phyloP scores from a whole-genome alignment of 1,140 invertebrate genomes.

The Araneus ventricosus region DNA sequence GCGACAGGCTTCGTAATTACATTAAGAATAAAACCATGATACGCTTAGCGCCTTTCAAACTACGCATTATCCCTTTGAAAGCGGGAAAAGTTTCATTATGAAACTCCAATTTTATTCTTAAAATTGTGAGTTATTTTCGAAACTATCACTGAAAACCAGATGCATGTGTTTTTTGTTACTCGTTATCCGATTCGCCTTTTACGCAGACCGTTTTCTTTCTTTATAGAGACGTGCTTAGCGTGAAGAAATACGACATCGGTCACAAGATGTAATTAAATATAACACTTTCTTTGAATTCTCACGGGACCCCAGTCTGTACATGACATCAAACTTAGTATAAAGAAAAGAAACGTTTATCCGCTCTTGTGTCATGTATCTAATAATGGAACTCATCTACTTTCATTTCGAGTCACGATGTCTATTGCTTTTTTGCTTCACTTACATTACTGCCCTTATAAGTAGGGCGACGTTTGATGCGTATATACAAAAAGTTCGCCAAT shows the following conservation, averaged over 20 bases:
- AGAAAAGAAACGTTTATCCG: slow-evolving; percentile 54
- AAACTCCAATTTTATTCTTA: no score
- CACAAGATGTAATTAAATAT: slow-evolving; percentile 71
- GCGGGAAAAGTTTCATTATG: no score
- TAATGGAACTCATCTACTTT: slow-evolving; percentile 46
- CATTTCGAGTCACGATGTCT: slow-evolving; percentile 54
- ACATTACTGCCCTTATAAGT: not conserved
- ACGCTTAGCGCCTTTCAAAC: no score
- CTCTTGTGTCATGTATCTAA: slow-evolving; percentile 51
- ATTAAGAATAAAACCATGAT: no score
- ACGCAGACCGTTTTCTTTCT: slow-evolving; percentile 39
- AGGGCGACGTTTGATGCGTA: not conserved
- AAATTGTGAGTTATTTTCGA: no score
- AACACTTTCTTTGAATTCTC: slow-evolving; percentile 61
- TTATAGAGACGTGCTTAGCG: slow-evolving; percentile 51
- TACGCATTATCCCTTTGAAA: no score
- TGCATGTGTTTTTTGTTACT: slow-evolving; percentile 18
- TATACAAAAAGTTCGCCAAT: not conserved
- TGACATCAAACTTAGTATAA: slow-evolving; percentile 52
- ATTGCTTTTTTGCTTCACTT: slow-evolving; percentile 3
- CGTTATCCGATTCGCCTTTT: slow-evolving; percentile 49
- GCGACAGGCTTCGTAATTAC: no score
- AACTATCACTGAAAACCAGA: slow-evolving; percentile 30
- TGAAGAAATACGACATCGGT: slow-evolving; percentile 47
- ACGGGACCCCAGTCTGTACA: slow-evolving; percentile 39